phyloP scores from a whole-genome alignment of 2,888 invertebrate genomes.

The Heteromyza rotundicornis region DNA sequence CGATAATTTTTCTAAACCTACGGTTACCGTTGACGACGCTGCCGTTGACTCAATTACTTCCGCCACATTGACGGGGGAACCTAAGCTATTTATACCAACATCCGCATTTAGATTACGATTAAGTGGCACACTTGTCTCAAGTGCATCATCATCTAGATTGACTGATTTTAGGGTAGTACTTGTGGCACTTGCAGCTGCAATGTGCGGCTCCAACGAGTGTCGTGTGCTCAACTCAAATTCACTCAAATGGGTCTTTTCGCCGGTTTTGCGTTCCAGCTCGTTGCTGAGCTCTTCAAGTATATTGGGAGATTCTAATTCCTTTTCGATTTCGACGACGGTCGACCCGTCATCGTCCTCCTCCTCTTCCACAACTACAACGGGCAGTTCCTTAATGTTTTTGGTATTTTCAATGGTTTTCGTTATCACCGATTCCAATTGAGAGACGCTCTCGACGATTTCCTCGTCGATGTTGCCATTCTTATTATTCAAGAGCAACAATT shows the following conservation, averaged over 20 bases:
- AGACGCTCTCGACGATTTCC: conserved; percentile 60
- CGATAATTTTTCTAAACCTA: conserved; percentile 24
- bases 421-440: conserved; percentile 61
- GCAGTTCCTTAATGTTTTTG: conserved; percentile 58
- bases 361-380: conserved; percentile 42
- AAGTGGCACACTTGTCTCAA: conserved; percentile 1
- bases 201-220: too few relatives aligned
- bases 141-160: conserved; percentile 10
- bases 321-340: conserved; percentile 34
- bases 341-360: conserved; percentile 35
- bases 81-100: not conserved
- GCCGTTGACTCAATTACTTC: conserved; percentile 29
- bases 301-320: conserved; percentile 9
- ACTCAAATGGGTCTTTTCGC: too few relatives aligned
- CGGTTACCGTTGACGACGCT: conserved; percentile 22
- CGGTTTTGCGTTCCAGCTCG: conserved; percentile 31
- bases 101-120: not conserved
- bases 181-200: conserved; percentile 17
- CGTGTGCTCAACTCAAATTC: conserved; percentile 17
- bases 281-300: conserved; percentile 22
- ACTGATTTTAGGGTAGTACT: not conserved
- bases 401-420: conserved; percentile 63
- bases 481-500: conserved; percentile 31
- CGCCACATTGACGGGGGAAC: conserved; percentile 22
- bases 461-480: conserved; percentile 47